Evolutionary conservation across 2,888 invertebrate genomes (phyloP), one percentile per base, ranked within the genome.

Genomic region (Eupithecia pulchellata): DNA sequence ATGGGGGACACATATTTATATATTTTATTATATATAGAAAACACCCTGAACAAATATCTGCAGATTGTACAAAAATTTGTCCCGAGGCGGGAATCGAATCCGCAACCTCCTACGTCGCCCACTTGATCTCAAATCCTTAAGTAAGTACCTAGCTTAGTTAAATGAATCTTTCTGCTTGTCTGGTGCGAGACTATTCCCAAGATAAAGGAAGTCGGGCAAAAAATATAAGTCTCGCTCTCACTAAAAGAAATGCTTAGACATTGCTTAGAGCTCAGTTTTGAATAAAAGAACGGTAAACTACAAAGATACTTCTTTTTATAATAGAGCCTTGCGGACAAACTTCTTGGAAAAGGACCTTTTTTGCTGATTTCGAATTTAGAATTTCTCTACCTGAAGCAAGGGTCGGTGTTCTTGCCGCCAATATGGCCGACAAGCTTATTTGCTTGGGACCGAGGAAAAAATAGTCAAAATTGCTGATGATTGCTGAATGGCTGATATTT

Each of bases 271-370:
- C 77, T 58, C 20, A 70, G 52, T 76, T 73, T 79, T 27, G n/a
- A 73, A 69, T 58, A 34, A 39, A 34, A 42, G 63, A 75, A 68
- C 72, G 73, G 76, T 72, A 67, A 72, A 67, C 68, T 68, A 72
- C 32, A 62, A 55, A 68, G 27, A 55, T 64, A n/a, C 27, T 62
- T 63, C 75, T 71, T 70, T 77, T 76, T 80, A 58, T 64, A 76
- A 77, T 68, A 66, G 65, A 64, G 36, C 66, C 77, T 78, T 73
- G 64, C 68, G 74, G 74, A 58, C 71, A 76, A 81, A 86, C 84
- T 91, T 91, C 91, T 87, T 75, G 83, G 91, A 92, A 91, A 85
- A 79, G 75, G 85, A 85, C 86, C 84, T 90, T 89, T 89, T 88
- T 87, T 65, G 74, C 72, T 72, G 61, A 78, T 78, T 80, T 82